Base-by-base conservation (phyloP, 2,888 invertebrate genomes). In the Mimas tiliae region DNA sequence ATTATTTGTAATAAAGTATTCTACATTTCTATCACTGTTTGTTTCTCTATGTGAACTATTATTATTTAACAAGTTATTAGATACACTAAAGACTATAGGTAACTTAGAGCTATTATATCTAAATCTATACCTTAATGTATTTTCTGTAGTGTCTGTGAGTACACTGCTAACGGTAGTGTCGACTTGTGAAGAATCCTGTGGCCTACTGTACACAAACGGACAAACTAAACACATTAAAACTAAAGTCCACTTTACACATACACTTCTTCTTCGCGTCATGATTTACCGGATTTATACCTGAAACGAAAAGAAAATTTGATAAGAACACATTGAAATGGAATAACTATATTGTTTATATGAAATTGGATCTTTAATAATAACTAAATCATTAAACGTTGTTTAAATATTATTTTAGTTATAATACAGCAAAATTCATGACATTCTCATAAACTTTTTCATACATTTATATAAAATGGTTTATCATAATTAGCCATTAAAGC, bases 261-360 rank as follows among this genome's bases (percentile, higher is more conserved):
- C 87, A 89, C 87, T 86, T 88, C 90, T 92, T 80, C 87, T 83
- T 75, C 90, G 84, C 86, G 90, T 82, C 93, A 93, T 93, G 55
- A 65, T 88, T 75, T 58, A 71, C 78, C 72, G 80, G 77, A 75
- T 70, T 69, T 75, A 75, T 91, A 92, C 90, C 93, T 93, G 93
- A 88, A 84, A 74, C 68, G 73, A 81, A 83, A 70, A 62, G 16
- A 65, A 70, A 72, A 65, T 27, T 53, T 62, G 16, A 45, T 45
- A 45, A 48, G 19, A 19, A 33, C 11, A 9, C 7, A 38, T 38
- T 19, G 1, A 14, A 7, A 6, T 45, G 11, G 11, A 45, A 45
- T 0, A 12, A 12, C 0, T 45, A 14, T 45, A 14, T 12, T 38
- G 7, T 6, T 6, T 1, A 38, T 38, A 38, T 38, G 0, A 9